Conservation (phyloP, 1,140 invertebrate species). For the Pseudomyrmex flavicornis region DNA sequence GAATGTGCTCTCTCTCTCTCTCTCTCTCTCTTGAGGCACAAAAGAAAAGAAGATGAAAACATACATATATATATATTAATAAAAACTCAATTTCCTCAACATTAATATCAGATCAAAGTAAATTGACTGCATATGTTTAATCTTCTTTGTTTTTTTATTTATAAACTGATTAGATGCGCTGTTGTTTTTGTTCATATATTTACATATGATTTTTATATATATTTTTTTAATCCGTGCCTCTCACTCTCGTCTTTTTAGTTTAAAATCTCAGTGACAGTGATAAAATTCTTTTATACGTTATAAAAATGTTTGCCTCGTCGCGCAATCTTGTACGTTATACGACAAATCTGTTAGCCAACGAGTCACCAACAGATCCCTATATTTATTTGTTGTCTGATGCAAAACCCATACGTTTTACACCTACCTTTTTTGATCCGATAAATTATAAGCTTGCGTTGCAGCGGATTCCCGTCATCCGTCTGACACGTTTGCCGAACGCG, state of each 20-base stretch:
- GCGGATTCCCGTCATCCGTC: constrained; percentile 76
- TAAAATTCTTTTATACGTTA: constrained; percentile 58
- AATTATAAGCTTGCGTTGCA: constrained; percentile 82
- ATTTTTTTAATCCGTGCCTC: constrained; percentile 16
- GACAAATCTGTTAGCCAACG: constrained; percentile 72
- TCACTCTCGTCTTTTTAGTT: constrained; percentile 17
- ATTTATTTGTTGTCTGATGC: constrained; percentile 82
- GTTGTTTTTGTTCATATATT: too few relatives aligned
- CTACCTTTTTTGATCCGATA: constrained; percentile 84
- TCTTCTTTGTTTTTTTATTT: too few relatives aligned
- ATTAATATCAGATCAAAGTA: constrained; percentile 20
- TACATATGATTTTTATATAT: not conserved
- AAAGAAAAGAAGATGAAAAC: not conserved
- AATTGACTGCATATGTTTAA: not conserved
- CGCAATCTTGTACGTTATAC: constrained; percentile 62
- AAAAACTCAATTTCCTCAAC: constrained; percentile 12
- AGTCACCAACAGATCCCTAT: constrained; percentile 77
- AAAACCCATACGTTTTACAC: constrained; percentile 81
- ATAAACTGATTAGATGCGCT: not conserved
- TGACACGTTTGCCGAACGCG: constrained; percentile 77
- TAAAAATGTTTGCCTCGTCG: constrained; percentile 68
- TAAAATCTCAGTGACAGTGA: constrained; percentile 55
- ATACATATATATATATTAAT: not conserved
- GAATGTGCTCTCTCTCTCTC: not conserved
- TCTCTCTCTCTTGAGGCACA: too few relatives aligned